These are phyloP conservation scores for Mormyrops attenuatus DNA, from an alignment of 2,797 vertebrate genomes.

Conservation along the genomic window DNA sequence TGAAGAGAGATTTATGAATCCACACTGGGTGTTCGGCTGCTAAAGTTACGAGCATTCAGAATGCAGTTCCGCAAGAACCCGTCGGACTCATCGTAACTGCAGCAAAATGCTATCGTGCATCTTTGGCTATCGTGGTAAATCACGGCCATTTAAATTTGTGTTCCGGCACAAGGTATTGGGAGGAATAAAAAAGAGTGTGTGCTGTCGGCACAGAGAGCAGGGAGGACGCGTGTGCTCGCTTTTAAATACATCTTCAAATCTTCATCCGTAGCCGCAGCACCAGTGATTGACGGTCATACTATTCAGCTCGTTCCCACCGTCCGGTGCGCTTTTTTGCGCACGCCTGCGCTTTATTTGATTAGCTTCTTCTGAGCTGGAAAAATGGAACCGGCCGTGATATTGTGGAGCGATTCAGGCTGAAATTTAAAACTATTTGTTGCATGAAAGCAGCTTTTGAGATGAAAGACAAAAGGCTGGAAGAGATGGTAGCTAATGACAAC, in stretches of 20 bases:
- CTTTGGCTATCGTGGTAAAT: slow-evolving; percentile 6
- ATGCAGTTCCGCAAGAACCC: background rate
- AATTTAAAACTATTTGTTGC: slow-evolving; percentile 45
- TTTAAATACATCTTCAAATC: background rate
- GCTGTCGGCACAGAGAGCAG: background rate
- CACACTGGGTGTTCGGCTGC: background rate
- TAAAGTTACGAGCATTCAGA: background rate
- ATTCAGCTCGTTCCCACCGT: background rate
- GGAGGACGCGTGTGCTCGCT: no score
- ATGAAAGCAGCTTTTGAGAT: slow-evolving; percentile 51
- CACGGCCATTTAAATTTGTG: background rate
- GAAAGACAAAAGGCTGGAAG: slow-evolving; percentile 41
- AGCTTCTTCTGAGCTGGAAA: slow-evolving; percentile 37
- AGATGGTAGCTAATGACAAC: slow-evolving; percentile 45
- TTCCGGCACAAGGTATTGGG: background rate
- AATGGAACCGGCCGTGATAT: slow-evolving; percentile 35
- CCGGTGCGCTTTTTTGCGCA: slow-evolving; percentile 22
- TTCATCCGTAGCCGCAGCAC: background rate
- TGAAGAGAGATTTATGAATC: background rate
- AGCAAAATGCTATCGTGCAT: background rate
- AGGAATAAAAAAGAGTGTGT: background rate
- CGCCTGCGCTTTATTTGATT: slow-evolving; percentile 39
- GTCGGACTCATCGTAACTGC: background rate
- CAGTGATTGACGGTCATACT: background rate
- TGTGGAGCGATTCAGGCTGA: slow-evolving; percentile 25